These are phyloP conservation scores for Phaethornis superciliosus DNA, from an alignment of 2,113 vertebrate genomes.

Conservation along the genomic window DNA sequence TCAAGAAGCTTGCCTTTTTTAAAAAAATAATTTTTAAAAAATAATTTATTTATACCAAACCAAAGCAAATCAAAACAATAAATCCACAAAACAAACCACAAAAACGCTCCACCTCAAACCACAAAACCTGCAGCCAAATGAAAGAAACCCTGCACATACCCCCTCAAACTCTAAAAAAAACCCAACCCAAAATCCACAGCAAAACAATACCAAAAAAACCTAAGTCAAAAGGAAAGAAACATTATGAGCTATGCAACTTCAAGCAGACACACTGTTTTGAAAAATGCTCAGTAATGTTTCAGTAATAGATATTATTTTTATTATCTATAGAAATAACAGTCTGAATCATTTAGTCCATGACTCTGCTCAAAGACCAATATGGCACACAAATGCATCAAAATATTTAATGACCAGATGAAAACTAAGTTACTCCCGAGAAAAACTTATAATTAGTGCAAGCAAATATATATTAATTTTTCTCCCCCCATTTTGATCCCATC, in stretches of 20 bases:
- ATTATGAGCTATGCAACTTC: neutral
- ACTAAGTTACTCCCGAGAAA: conserved; percentile 12
- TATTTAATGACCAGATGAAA: conserved; percentile 49
- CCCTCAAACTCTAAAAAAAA: neutral
- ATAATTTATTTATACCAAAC: neutral
- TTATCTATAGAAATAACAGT: neutral
- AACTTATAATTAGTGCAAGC: neutral
- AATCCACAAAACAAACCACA: too few species aligned
- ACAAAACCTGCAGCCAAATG: too few species aligned
- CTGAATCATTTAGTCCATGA: neutral
- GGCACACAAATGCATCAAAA: conserved; percentile 52
- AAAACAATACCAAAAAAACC: too few species aligned
- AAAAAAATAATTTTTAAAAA: too few species aligned
- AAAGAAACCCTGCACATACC: neutral
- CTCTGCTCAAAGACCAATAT: neutral
- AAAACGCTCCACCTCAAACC: too few species aligned
- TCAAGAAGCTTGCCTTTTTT: neutral
- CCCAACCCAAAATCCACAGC: neutral
- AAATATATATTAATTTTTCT: conserved; percentile 50
- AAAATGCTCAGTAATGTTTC: neutral
- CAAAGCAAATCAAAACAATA: neutral
- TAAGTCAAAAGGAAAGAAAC: too few species aligned
- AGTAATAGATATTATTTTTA: neutral
- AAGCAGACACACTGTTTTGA: neutral
- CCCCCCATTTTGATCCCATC: conserved; percentile 15